Conservation (phyloP, 2,797 vertebrate genomes). For the Xerus rutilus region DNA sequence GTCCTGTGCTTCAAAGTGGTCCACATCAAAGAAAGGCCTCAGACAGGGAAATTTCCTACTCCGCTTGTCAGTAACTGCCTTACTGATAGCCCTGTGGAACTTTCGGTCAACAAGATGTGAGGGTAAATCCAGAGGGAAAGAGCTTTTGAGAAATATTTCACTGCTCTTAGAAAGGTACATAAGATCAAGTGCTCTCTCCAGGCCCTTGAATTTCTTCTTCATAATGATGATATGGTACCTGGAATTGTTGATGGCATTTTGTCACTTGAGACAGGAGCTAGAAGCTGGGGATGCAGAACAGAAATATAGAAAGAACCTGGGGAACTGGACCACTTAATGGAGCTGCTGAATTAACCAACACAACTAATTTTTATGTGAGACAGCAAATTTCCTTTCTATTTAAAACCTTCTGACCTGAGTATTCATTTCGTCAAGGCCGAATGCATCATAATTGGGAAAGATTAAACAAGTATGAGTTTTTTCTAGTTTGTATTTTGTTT, state of each 20-base stretch:
- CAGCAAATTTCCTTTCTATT: background rate
- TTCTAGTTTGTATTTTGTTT: slow-evolving; percentile 20
- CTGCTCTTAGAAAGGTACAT: background rate
- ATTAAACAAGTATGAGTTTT: background rate
- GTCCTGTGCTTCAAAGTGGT: background rate
- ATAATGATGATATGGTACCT: background rate
- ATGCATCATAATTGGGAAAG: background rate
- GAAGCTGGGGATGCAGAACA: background rate
- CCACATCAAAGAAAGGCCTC: background rate
- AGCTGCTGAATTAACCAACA: background rate
- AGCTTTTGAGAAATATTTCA: background rate
- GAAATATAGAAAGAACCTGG: background rate
- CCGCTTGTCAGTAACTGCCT: background rate
- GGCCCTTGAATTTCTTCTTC: background rate
- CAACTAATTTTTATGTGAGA: background rate
- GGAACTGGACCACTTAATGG: background rate
- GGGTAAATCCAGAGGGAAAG: background rate
- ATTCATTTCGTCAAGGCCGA: background rate
- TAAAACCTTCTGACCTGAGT: background rate
- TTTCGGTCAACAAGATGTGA: background rate
- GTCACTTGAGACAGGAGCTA: background rate
- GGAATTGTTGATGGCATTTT: background rate
- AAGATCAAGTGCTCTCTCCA: background rate
- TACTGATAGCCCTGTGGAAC: background rate
- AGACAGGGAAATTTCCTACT: background rate